Percentiles rank a stretch among this genome's conserved stretches.
phyloP scores from a whole-genome alignment of 2,797 vertebrate species.

The Fundulus diaphanus region DNA sequence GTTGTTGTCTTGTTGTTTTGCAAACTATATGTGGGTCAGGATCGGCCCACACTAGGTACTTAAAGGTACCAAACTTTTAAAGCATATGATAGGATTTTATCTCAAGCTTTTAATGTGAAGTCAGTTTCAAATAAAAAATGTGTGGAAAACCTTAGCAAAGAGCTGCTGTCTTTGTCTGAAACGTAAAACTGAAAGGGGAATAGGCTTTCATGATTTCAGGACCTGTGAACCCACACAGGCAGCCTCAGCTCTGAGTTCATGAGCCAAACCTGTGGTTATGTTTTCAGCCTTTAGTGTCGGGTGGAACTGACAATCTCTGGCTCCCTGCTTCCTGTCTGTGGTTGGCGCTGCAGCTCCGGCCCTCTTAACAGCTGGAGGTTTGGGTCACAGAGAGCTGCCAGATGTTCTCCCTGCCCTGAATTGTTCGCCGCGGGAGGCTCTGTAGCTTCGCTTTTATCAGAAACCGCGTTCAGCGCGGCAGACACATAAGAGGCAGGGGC shows the following conservation, averaged over 20 bases:
- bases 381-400: constrained; percentile 67
- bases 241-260: constrained; percentile 1
- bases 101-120: not conserved
- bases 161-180: not conserved
- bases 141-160: not conserved
- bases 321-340: constrained; percentile 73
- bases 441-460: constrained; percentile 13
- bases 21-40: not conserved
- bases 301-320: constrained; percentile 59
- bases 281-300: constrained; percentile 41
- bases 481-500: constrained; percentile 13
- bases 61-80: not conserved
- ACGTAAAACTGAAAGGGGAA: not conserved
- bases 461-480: constrained; percentile 13
- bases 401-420: constrained; percentile 60
- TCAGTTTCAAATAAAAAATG: not conserved
- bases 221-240: not conserved
- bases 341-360: constrained; percentile 69
- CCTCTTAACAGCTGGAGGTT: constrained; percentile 68
- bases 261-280: constrained; percentile 48
- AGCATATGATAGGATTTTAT: not conserved
- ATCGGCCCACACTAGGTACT: not conserved
- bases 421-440: constrained; percentile 46
- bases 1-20: not conserved
- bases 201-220: not conserved